Conservation (phyloP, 2,888 invertebrate species). For the Tiliacea citrago region DNA sequence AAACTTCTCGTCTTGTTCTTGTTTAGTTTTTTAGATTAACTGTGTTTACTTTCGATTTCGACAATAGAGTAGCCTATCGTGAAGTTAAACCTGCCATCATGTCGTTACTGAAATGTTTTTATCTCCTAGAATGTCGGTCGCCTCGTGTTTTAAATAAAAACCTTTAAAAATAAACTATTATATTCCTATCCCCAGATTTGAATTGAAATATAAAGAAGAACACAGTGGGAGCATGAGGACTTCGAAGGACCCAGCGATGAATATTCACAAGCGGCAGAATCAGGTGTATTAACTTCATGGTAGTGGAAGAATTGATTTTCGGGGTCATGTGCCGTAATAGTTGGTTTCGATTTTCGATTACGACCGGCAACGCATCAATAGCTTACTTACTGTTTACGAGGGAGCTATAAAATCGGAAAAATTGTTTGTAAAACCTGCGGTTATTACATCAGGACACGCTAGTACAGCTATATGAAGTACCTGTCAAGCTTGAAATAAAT, state of each 20-base stretch:
- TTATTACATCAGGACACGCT: conserved; percentile 40
- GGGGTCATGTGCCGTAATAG: background rate
- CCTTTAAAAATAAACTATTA: background rate
- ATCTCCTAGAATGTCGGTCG: background rate
- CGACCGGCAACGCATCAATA: conserved; percentile 6
- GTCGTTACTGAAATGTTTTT: conserved; percentile 20
- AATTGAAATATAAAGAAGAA: background rate
- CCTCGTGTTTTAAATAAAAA: background rate
- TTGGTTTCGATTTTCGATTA: conserved; percentile 19
- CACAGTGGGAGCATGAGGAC: background rate
- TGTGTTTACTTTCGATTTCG: conserved; percentile 28
- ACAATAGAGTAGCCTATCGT: background rate
- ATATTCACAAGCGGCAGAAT: background rate
- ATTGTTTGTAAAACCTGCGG: conserved; percentile 22
- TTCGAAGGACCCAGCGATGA: background rate
- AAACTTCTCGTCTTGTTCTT: conserved; percentile 26
- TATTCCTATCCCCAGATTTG: background rate
- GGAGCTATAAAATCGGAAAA: conserved; percentile 30
- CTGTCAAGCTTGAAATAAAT: conserved; percentile 5
- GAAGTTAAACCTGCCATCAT: background rate
- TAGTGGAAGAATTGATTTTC: background rate
- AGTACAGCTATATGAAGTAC: conserved; percentile 19
- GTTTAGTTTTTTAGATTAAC: conserved; percentile 11
- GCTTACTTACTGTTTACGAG: conserved; percentile 30
- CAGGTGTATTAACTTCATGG: background rate